Evolutionary conservation across 2,113 vertebrate genomes (phyloP).

Genomic region (Nannobrachium achirus): DNA sequence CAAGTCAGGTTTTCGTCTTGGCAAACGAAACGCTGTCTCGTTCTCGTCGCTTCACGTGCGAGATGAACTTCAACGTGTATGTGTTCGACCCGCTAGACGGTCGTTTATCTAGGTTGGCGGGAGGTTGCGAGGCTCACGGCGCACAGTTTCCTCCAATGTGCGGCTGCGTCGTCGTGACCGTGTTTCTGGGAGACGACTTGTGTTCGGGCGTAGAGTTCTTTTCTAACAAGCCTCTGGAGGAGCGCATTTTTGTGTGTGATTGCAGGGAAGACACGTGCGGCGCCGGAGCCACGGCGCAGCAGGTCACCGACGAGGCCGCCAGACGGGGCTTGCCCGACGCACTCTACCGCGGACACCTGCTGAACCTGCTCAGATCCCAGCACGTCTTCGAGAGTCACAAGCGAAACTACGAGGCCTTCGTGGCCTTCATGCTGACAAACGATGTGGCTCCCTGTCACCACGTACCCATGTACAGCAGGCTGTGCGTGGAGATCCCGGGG

Average conservation of each 20-base stretch:
- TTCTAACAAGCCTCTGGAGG: not conserved
- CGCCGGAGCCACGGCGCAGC: not conserved
- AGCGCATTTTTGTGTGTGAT: not conserved
- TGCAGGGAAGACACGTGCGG: not conserved
- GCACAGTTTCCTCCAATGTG: not conserved
- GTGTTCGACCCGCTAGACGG: no score
- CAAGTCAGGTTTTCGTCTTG: no score
- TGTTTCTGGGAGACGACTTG: not conserved
- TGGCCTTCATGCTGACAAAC: not conserved
- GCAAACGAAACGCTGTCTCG: no score
- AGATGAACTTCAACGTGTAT: no score
- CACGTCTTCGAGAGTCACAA: not conserved
- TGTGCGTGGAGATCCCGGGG: not conserved
- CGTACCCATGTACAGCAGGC: constrained; percentile 1
- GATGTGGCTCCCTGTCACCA: not conserved
- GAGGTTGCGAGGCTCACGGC: no score
- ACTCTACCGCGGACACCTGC: not conserved
- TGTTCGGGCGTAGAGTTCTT: not conserved
- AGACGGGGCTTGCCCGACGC: not conserved
- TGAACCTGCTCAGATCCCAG: not conserved
- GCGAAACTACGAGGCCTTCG: not conserved
- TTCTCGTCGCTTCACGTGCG: no score
- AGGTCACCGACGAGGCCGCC: not conserved
- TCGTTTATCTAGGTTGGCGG: no score
- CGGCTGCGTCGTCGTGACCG: not conserved